Evolutionary conservation across 2,113 vertebrate species (phyloP).

Genomic region (Myotis brandtii): DNA sequence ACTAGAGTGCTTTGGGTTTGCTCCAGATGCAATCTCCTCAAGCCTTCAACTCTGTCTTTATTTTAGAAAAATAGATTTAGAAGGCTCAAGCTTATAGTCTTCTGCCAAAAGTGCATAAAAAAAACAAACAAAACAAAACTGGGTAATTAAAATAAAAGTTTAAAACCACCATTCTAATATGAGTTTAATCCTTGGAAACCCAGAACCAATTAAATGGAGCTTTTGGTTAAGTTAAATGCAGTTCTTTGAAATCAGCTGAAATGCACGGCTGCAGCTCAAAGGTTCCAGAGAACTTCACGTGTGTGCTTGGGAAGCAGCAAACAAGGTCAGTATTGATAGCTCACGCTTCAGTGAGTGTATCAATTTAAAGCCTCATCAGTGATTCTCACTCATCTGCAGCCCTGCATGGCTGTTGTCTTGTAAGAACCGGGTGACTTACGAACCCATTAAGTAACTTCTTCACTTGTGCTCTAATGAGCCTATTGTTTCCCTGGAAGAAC

Average conservation of each 20-base stretch:
- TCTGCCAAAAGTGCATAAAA: conserved; percentile 3
- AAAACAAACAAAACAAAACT: not conserved
- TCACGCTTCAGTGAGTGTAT: conserved; percentile 78
- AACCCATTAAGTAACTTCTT: conserved; percentile 81
- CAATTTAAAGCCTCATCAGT: conserved; percentile 82
- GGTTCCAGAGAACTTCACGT: conserved; percentile 58
- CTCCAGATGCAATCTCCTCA: not conserved
- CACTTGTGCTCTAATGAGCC: conserved; percentile 76
- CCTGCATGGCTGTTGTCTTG: conserved; percentile 69
- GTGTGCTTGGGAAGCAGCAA: conserved; percentile 62
- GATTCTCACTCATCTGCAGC: conserved; percentile 77
- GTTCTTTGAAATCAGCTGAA: conserved; percentile 67
- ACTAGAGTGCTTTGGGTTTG: not conserved
- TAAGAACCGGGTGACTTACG: conserved; percentile 68
- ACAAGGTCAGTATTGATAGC: conserved; percentile 81
- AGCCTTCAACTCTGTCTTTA: not conserved
- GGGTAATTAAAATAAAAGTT: conserved; percentile 48
- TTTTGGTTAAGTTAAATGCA: conserved; percentile 60
- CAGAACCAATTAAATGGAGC: conserved; percentile 60
- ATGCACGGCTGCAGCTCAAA: conserved; percentile 33
- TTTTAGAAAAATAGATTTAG: not conserved
- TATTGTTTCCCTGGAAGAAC: conserved; percentile 73
- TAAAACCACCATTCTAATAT: conserved; percentile 54
- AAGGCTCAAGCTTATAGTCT: not conserved
- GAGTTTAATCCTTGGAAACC: conserved; percentile 49